These are phyloP conservation scores for Zaprionus ghesquierei DNA, from an alignment of 1,140 invertebrate genomes.

Conservation along the genomic window DNA sequence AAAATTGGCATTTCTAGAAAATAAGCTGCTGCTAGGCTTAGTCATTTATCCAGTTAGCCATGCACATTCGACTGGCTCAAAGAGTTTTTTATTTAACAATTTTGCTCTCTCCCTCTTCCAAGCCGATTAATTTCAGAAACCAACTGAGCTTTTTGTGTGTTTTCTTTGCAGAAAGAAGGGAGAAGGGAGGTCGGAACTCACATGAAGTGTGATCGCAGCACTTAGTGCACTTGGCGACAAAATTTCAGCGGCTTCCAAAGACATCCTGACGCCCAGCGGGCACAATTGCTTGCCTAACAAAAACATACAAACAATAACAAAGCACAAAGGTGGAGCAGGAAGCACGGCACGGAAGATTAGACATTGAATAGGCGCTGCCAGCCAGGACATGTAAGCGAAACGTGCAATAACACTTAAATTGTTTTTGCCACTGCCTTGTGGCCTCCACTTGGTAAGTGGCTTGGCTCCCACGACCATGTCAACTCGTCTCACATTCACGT, in stretches of 20 bases:
- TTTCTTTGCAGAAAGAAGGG: background rate
- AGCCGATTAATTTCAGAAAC: constrained; percentile 52
- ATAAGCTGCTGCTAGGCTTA: constrained; percentile 19
- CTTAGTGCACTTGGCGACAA: constrained; percentile 51
- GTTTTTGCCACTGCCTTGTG: constrained; percentile 42
- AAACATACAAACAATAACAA: constrained; percentile 13
- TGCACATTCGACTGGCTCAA: constrained; percentile 11
- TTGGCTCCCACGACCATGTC: background rate
- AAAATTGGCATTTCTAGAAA: constrained; percentile 41
- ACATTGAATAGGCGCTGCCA: constrained; percentile 22
- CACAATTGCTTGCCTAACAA: constrained; percentile 23
- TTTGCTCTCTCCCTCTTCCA: background rate
- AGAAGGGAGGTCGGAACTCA: background rate
- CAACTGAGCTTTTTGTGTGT: constrained; percentile 7
- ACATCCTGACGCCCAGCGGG: background rate
- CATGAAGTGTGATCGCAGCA: constrained; percentile 45
- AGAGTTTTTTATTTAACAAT: background rate
- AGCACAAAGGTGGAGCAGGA: background rate
- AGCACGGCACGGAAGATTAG: constrained; percentile 7
- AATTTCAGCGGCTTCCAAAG: constrained; percentile 17
- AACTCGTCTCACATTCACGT: background rate
- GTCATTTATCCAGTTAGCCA: background rate
- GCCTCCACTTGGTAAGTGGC: constrained; percentile 30
- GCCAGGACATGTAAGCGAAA: constrained; percentile 50
- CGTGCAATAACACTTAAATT: constrained; percentile 58